These are phyloP conservation scores for Chorisops tibialis DNA, from an alignment of 2,888 invertebrate species.

Conservation along the genomic window DNA sequence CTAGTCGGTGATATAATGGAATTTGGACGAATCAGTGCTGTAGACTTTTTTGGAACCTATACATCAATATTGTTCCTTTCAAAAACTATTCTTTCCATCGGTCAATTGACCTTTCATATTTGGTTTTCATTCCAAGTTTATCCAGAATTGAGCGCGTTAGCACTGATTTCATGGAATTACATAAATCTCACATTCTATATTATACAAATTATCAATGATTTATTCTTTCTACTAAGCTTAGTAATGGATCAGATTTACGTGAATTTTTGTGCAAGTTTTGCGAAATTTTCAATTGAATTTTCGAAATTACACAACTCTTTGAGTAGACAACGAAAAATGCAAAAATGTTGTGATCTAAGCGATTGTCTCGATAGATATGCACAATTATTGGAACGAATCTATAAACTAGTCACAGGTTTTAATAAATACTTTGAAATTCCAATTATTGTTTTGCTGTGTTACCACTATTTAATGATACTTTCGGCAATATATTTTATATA, in stretches of 20 bases:
- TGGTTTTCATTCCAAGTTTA: neutral
- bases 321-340: neutral
- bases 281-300: neutral
- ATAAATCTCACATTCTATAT: neutral
- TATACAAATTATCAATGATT: neutral
- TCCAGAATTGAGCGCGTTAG: neutral
- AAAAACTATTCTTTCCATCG: neutral
- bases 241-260: neutral
- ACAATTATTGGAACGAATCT: neutral
- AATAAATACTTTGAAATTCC: neutral
- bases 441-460: neutral
- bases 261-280: neutral
- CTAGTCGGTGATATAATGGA: neutral
- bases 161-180: neutral
- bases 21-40: neutral
- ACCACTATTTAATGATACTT: neutral
- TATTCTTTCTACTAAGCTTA: neutral
- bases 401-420: neutral
- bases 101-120: neutral
- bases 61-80: neutral
- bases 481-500: neutral
- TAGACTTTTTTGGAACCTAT: neutral
- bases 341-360: neutral
- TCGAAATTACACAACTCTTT: too few species aligned
- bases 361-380: constrained; percentile 5